A percentile compares a stretch with the other conserved stretches of the same genome.
These are phyloP conservation scores for Philereme vetulata DNA, from an alignment of 2,888 invertebrate genomes.

Conservation along the genomic window DNA sequence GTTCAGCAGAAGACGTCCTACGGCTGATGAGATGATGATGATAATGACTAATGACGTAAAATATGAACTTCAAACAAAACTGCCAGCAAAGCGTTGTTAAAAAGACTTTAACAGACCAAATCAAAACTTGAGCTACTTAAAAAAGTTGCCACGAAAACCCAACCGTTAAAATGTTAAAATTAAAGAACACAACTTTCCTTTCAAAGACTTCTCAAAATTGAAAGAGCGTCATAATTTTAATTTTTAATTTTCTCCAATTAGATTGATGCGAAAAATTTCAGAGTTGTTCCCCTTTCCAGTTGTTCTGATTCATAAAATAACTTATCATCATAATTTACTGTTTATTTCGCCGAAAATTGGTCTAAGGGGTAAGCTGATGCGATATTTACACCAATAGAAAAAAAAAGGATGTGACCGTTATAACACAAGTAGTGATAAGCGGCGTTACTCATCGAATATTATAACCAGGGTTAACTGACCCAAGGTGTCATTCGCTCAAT, in stretches of 20 bases:
- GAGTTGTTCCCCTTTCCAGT: slow-evolving; percentile 49
- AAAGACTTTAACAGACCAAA: background rate
- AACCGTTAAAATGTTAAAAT: slow-evolving; percentile 28
- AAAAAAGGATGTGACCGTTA: no score
- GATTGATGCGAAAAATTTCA: slow-evolving; percentile 29
- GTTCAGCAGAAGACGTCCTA: no score
- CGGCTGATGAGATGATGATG: no score
- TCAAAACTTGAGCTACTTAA: slow-evolving; percentile 2
- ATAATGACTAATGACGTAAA: no score
- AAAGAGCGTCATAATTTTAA: slow-evolving; percentile 35
- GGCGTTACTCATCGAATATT: no score
- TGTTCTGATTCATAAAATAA: slow-evolving; percentile 71
- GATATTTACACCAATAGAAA: background rate
- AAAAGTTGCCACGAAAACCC: slow-evolving; percentile 16
- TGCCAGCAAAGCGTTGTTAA: background rate
- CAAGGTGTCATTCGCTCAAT: no score
- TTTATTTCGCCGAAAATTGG: slow-evolving; percentile 63
- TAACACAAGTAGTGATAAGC: no score
- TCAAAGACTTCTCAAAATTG: slow-evolving; percentile 27
- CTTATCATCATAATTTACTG: slow-evolving; percentile 73
- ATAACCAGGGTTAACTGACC: no score
- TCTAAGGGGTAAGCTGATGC: slow-evolving; percentile 31
- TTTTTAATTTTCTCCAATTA: slow-evolving; percentile 39
- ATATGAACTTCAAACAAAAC: background rate
- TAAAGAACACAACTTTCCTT: slow-evolving; percentile 20